Base-by-base conservation (phyloP, 2,113 vertebrate species). In the Spea multiplicata region DNA sequence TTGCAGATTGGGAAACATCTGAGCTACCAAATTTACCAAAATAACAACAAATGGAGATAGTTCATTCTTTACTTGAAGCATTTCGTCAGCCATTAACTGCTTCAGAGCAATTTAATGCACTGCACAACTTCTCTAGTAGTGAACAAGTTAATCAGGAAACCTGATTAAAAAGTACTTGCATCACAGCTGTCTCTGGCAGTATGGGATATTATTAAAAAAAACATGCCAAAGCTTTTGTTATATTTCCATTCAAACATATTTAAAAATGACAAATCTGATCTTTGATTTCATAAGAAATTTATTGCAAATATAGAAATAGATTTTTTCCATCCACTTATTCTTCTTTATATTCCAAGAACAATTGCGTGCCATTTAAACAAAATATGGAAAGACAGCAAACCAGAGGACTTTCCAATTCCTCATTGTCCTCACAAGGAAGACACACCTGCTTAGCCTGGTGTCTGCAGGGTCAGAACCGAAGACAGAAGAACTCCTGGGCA, bases 291-390 rank as follows among this genome's bases (percentile, higher is more conserved):
- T 93, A 93, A 90, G 91, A 93, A 93, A 93, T 92, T 93, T 93
- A 93, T 93, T 93, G 92, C 91, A 93, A 93, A 93, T 93, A 93
- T 93, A 93, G 91, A 93, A 93, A 93, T 93, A 89, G 91, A 90
- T 91, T 91, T 90, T 80, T 87, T 93, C 89, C 90, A 87, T 92
- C 91, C 91, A 91, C 85, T 4, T 17, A 91, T 74, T 66, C 71
- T 73, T 80, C 8, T 48, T 68, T 74, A 61, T 68, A 68, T 68
- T 89, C 88, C 88, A 91, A 90, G 90, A 89, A 92, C 52, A 81
- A 91, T 90, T 90, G 91, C 89, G 91, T 93, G 90, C 91, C 91
- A 90, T 91, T 91, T 83, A 87, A 87, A 84, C 75, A 83, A 85
- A 89, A 76, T 79, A 83, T 84, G 75, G 80, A 81, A 84, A 68